Evolutionary conservation across 2,888 invertebrate genomes (phyloP).

Genomic region (Athrips mouffetella): DNA sequence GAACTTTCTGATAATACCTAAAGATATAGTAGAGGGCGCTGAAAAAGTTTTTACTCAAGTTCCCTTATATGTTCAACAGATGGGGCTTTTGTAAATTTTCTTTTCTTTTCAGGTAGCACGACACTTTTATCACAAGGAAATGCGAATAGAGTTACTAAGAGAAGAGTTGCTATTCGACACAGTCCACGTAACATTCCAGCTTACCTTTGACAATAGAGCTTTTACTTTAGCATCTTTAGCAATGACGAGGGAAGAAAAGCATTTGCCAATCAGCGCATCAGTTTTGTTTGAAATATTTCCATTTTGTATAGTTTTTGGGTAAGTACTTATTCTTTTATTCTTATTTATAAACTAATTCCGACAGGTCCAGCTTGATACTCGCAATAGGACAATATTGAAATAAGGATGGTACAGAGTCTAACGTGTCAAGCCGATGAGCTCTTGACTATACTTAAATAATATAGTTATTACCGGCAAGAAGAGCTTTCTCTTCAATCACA

Average conservation of each 20-base stretch:
- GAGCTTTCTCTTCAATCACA: too few relatives aligned
- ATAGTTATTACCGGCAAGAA: too few relatives aligned
- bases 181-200: slow-evolving; percentile 94
- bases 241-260: slow-evolving; percentile 92
- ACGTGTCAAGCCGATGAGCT: too few relatives aligned
- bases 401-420: too few relatives aligned
- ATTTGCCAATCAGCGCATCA: slow-evolving; percentile 91
- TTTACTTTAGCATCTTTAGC: slow-evolving; percentile 90
- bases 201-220: slow-evolving; percentile 96
- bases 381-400: too few relatives aligned
- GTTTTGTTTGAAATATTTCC: slow-evolving; percentile 98
- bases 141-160: slow-evolving; percentile 92
- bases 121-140: slow-evolving; percentile 96
- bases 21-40: slow-evolving; percentile 1
- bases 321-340: slow-evolving; percentile 45
- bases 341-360: not conserved
- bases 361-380: too few relatives aligned
- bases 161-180: slow-evolving; percentile 94
- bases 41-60: not conserved
- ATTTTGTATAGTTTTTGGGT: slow-evolving; percentile 98
- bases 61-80: slow-evolving; percentile 13
- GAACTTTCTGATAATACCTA: too few relatives aligned
- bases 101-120: slow-evolving; percentile 83
- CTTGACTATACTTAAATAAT: too few relatives aligned
- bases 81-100: slow-evolving; percentile 16